A percentile compares a stretch with the other conserved stretches of the same genome.
These are phyloP conservation scores for Drosophila nigrodunni DNA, from an alignment of 1,140 invertebrate species.

Conservation along the genomic window DNA sequence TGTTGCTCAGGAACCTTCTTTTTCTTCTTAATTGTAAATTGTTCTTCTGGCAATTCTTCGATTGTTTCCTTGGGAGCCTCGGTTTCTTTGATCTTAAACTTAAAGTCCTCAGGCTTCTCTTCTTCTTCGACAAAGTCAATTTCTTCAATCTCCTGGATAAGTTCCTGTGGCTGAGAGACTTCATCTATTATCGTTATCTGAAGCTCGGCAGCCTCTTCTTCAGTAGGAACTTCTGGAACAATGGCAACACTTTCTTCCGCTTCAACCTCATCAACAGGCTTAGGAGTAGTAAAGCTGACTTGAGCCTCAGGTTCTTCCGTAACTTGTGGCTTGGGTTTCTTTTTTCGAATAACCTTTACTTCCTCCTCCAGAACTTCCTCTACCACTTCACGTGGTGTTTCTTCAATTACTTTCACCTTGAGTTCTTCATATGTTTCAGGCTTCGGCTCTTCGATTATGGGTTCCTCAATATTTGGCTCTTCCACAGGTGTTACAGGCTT, in stretches of 20 bases:
- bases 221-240: constrained; percentile 71
- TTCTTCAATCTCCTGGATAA: constrained; percentile 73
- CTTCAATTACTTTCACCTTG: constrained; percentile 71
- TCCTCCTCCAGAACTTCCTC: constrained; percentile 70
- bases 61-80: constrained; percentile 61
- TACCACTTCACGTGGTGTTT: constrained; percentile 64
- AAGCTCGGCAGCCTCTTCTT: constrained; percentile 74
- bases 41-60: constrained; percentile 69
- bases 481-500: constrained; percentile 37
- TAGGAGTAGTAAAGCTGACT: constrained; percentile 54
- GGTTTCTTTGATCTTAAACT: constrained; percentile 63
- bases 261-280: constrained; percentile 67
- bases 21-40: constrained; percentile 72
- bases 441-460: constrained; percentile 56
- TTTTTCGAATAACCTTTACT: constrained; percentile 68
- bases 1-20: constrained; percentile 56
- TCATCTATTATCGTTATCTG: constrained; percentile 72
- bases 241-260: constrained; percentile 58
- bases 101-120: constrained; percentile 52
- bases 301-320: constrained; percentile 66
- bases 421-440: constrained; percentile 59
- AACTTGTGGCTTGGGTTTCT: constrained; percentile 66
- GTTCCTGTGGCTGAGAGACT: constrained; percentile 57
- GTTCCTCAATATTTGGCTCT: constrained; percentile 29
- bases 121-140: constrained; percentile 57